These are phyloP conservation scores for Cantharis rustica DNA, from an alignment of 2,888 invertebrate genomes.

Conservation along the genomic window DNA sequence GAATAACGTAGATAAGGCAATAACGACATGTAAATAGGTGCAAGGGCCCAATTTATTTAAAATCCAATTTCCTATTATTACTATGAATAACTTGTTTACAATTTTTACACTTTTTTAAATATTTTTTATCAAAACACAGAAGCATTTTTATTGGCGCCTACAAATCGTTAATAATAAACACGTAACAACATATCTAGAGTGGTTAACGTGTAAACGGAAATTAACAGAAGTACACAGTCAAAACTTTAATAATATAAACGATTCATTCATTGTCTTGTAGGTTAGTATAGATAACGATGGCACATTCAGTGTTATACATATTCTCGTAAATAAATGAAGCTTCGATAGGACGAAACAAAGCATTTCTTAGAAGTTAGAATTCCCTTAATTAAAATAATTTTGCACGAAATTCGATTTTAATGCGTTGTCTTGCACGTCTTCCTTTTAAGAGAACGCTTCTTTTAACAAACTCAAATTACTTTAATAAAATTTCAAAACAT, in stretches of 20 bases:
- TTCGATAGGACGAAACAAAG: background rate
- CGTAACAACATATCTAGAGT: constrained; percentile 13
- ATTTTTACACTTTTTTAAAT: constrained; percentile 31
- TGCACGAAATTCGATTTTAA: background rate
- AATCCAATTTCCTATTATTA: constrained; percentile 48
- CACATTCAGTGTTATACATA: constrained; percentile 6
- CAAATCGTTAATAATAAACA: constrained; percentile 17
- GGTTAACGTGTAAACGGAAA: constrained; percentile 24
- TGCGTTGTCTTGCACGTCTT: background rate
- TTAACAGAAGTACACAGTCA: constrained; percentile 23
- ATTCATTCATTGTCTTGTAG: constrained; percentile 17
- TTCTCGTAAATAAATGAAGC: constrained; percentile 1
- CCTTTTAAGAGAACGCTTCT: background rate
- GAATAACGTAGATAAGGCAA: constrained; percentile 43
- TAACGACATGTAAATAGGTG: constrained; percentile 49
- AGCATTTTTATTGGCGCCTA: background rate
- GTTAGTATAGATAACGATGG: constrained; percentile 13
- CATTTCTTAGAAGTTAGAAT: background rate
- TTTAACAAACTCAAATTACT: background rate
- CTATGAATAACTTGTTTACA: constrained; percentile 47
- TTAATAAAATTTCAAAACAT: background rate
- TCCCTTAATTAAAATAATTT: background rate
- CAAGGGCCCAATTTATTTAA: constrained; percentile 49
- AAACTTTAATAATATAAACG: constrained; percentile 27
- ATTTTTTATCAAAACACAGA: constrained; percentile 15